Conservation (phyloP, 2,888 invertebrate species). For the Lasioglossum marginatum region DNA sequence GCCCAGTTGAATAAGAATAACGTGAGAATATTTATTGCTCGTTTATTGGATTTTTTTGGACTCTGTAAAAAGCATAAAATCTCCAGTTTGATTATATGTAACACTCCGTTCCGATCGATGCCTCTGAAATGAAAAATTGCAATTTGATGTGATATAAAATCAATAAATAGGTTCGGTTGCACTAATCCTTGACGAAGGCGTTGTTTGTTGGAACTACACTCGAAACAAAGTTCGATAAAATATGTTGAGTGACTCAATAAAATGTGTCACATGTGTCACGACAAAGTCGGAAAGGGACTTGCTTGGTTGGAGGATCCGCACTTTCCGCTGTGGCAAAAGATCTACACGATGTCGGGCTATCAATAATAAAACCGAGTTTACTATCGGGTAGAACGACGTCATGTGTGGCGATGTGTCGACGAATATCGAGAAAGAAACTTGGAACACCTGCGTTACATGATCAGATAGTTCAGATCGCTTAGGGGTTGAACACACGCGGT, state of each 20-base stretch:
- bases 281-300: neutral
- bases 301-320: neutral
- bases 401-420: constrained; percentile 45
- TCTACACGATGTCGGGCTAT: constrained; percentile 58
- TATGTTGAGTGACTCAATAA: neutral
- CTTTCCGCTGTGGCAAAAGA: constrained; percentile 28
- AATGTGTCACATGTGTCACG: neutral
- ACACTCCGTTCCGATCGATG: neutral
- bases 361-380: constrained; percentile 76
- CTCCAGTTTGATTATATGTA: neutral
- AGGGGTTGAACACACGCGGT: constrained; percentile 7
- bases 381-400: constrained; percentile 59
- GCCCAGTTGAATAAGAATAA: neutral
- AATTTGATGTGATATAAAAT: neutral
- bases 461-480: constrained; percentile 46
- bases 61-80: neutral
- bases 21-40: neutral
- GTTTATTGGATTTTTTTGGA: neutral
- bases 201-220: neutral
- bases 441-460: constrained; percentile 71
- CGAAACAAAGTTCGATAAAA: neutral
- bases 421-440: constrained; percentile 71
- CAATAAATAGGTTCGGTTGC: neutral
- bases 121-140: neutral
- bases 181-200: neutral